These are phyloP conservation scores for Zosterops borbonicus DNA, from an alignment of 2,113 vertebrate species.

Conservation along the genomic window DNA sequence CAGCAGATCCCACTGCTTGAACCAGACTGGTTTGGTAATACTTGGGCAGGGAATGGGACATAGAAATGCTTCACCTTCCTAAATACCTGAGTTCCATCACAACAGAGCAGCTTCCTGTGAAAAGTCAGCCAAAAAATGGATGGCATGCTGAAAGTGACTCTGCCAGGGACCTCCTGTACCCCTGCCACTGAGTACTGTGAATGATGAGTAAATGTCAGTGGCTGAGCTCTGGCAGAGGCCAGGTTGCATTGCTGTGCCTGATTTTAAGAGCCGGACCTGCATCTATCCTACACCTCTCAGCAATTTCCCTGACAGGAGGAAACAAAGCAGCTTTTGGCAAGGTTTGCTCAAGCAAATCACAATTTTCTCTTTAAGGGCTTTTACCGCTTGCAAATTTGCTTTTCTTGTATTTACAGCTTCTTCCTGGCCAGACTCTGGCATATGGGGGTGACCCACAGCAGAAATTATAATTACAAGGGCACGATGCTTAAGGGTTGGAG, in stretches of 20 bases:
- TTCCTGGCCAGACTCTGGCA: rapidly evolving
- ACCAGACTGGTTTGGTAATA: not conserved
- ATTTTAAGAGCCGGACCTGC: not conserved
- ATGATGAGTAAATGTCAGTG: not conserved
- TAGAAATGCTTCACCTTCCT: not conserved
- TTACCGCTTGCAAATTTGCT: not conserved
- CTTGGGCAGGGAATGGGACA: not conserved
- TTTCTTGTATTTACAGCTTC: not conserved
- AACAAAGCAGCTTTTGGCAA: not conserved
- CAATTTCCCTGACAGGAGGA: not conserved
- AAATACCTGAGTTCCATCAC: not conserved
- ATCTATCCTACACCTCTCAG: not conserved
- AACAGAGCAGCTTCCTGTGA: not conserved
- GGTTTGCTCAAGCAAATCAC: not conserved
- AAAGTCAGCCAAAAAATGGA: not conserved
- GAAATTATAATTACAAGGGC: not conserved
- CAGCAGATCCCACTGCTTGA: not conserved
- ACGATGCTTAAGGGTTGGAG: not conserved
- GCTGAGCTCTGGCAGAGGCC: not conserved
- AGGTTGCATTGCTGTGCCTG: not conserved
- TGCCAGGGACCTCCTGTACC: rapidly evolving
- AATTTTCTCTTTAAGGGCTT: not conserved
- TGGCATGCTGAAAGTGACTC: not conserved
- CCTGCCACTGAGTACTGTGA: not conserved
- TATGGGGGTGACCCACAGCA: not conserved